Evolutionary conservation across 1,140 invertebrate genomes (phyloP), one percentile per base, ranked within the genome.

Genomic region (Agraylea sexmaculata): DNA sequence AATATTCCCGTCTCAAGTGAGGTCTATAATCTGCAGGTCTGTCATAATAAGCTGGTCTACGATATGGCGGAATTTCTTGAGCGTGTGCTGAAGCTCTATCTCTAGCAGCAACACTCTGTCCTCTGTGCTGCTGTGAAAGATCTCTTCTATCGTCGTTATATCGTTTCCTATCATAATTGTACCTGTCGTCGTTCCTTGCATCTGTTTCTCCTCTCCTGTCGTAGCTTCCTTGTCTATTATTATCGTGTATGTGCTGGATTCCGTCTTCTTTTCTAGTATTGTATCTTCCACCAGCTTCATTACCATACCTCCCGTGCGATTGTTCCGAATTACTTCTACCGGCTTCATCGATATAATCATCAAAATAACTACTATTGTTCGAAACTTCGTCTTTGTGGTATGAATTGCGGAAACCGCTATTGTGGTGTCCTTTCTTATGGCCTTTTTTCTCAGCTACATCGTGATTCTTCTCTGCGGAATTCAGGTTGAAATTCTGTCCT

Each of bases 371-470:
- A 17, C 70, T 71, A 47, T 75, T 77, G 42, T 73, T 74, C 0
- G 70, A 75, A 2, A 69, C 73, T 51, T 78, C 75, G 42, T 77
- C 74, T 51, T 77, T 77, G 49, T 77, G 73, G 50, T 77, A 77
- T 10, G 67, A 69, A 49, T 77, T 77, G 42, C 66, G 68, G 48
- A 75, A 78, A 23, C 76, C 76, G 49, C 70, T 66, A 37, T 72
- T 71, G 40, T 74, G 74, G 47, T 76, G 73, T 1, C 74, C 74
- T 51, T 77, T 77, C 43, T 71, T 74, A 42, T 75, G 69, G 1
- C 62, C 68, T 30, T 62, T 59, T 46, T 71, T 70, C 23, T 55
- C 66, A 28, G 61, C 63, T 20, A 57, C 57, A 2, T 68, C 58
- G 15, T 59, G 49, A 20, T 47, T 60, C 30, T 61, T 59, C 49